These are phyloP conservation scores for Agrochola lychnidis DNA, from an alignment of 2,888 invertebrate species.

Conservation along the genomic window DNA sequence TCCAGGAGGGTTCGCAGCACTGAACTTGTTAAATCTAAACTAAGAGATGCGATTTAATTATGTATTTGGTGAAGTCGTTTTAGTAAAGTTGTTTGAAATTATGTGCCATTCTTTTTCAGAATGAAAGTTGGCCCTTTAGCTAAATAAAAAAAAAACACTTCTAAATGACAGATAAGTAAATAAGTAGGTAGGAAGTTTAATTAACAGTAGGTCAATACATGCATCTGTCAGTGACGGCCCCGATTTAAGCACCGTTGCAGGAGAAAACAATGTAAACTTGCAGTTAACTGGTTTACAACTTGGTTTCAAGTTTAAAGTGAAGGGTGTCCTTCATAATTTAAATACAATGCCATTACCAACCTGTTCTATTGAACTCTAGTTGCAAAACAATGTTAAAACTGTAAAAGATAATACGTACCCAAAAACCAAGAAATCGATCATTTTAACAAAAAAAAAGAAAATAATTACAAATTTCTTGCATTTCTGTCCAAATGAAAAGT, in stretches of 20 bases:
- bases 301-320: constrained; percentile 19
- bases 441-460: background rate
- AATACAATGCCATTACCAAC: constrained; percentile 30
- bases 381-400: background rate
- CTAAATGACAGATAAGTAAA: background rate
- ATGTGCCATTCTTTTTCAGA: no score
- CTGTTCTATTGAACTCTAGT: constrained; percentile 11
- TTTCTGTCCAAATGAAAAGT: no score
- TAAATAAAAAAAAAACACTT: no score
- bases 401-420: background rate
- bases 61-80: no score
- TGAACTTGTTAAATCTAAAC: no score
- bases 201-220: background rate
- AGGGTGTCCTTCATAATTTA: constrained; percentile 25
- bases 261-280: background rate
- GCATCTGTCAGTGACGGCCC: no score
- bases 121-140: no score
- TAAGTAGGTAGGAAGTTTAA: background rate
- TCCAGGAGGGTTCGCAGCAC: no score
- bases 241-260: background rate
- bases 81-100: no score
- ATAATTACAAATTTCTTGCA: no score
- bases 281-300: background rate
- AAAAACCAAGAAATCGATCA: background rate
- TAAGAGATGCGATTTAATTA: no score